These are phyloP conservation scores for Myrmecophaga tridactyla DNA, from an alignment of 2,113 vertebrate genomes.

Conservation along the genomic window DNA sequence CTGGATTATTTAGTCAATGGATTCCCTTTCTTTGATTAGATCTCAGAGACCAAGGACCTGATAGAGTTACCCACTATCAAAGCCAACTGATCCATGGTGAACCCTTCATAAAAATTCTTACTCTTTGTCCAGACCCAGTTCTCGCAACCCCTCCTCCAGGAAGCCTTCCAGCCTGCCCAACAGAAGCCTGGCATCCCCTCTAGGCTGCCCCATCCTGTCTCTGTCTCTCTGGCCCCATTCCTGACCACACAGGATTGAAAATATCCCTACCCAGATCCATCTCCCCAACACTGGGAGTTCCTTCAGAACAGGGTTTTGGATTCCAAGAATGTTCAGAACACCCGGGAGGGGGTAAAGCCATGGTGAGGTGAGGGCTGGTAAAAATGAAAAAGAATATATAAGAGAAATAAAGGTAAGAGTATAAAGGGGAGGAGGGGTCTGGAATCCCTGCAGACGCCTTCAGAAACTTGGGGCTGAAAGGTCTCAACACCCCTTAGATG, in stretches of 20 bases:
- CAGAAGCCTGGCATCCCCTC: not conserved
- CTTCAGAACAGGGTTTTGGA: not conserved
- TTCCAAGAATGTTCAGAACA: not conserved
- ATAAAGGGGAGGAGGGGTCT: no score
- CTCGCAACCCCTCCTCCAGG: not conserved
- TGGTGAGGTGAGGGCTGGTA: rapidly evolving
- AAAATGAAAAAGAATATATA: not conserved
- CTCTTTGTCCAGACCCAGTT: not conserved
- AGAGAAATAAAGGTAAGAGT: not conserved
- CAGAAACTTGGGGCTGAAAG: not conserved
- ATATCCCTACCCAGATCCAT: not conserved
- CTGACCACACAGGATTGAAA: not conserved
- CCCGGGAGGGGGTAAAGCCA: not conserved
- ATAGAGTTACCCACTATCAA: not conserved
- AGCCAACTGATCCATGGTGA: no score
- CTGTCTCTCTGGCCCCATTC: not conserved
- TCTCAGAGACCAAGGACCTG: not conserved
- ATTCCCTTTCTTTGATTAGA: not conserved
- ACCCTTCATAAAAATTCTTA: not conserved
- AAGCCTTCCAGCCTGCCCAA: not conserved
- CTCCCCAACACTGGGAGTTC: not conserved
- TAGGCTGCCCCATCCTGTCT: not conserved
- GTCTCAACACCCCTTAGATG: not conserved
- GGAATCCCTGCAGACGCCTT: no score
- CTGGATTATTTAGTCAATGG: not conserved